phyloP scores from a whole-genome alignment of 1,140 invertebrate genomes.

The Centruroides sculpturatus region DNA sequence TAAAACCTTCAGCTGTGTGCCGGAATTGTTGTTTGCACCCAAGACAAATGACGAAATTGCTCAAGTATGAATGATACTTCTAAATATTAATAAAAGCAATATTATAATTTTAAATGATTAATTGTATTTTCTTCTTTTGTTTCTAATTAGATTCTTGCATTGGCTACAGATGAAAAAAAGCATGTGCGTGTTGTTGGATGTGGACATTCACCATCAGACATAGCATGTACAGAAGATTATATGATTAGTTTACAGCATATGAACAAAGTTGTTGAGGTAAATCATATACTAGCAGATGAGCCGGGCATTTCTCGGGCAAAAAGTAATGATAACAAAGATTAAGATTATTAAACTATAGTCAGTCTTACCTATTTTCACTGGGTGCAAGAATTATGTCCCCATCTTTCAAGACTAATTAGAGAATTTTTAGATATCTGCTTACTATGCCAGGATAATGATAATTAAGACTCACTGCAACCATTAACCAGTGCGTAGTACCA shows the following conservation, averaged over 20 bases:
- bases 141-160: slow-evolving; percentile 22
- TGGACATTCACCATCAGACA: slow-evolving; percentile 28
- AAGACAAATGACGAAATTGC: slow-evolving; percentile 24
- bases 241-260: slow-evolving; percentile 25
- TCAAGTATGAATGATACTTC: slow-evolving; percentile 13
- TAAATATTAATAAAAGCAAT: neutral
- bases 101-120: neutral
- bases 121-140: neutral
- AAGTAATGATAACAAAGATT: too few species aligned
- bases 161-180: slow-evolving; percentile 23
- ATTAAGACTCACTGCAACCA: too few species aligned
- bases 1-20: slow-evolving; percentile 25
- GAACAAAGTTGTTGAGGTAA: slow-evolving; percentile 25
- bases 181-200: slow-evolving; percentile 27
- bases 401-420: too few species aligned
- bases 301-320: too few species aligned
- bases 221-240: slow-evolving; percentile 27
- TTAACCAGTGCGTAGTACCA: too few species aligned
- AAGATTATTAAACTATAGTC: too few species aligned
- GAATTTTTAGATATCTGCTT: too few species aligned
- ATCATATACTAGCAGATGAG: too few species aligned
- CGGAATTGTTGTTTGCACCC: slow-evolving; percentile 27
- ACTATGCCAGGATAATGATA: too few species aligned
- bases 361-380: too few species aligned
- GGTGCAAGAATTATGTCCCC: too few species aligned